Conservation (phyloP, 92 coral and sea anemone species). For the Scolanthus callimorphus region DNA sequence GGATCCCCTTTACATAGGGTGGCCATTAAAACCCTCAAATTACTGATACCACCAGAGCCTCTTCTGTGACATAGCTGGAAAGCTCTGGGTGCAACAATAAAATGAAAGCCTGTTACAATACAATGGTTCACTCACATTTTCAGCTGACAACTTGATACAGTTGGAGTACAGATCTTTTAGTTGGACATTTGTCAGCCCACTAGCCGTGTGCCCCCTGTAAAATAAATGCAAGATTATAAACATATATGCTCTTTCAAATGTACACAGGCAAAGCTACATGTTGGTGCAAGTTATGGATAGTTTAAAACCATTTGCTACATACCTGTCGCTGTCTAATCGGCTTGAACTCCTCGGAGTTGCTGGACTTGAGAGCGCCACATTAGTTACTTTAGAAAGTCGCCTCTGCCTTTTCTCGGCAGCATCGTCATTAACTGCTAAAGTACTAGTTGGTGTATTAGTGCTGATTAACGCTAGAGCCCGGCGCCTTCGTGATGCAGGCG, state of each 20-base stretch:
- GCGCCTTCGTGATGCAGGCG: slow-evolving; percentile 77
- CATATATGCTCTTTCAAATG: background rate
- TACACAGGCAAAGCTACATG: background rate
- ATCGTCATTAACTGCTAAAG: slow-evolving; percentile 83
- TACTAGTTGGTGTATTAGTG: slow-evolving; percentile 46
- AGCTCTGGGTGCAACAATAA: no score
- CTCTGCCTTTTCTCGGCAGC: slow-evolving; percentile 86
- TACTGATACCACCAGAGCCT: no score
- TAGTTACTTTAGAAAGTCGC: slow-evolving; percentile 67
- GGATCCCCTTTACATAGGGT: no score
- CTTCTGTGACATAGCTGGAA: no score
- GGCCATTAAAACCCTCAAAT: no score
- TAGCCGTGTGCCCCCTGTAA: slow-evolving; percentile 22
- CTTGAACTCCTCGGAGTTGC: slow-evolving; percentile 87
- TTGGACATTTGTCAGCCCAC: slow-evolving; percentile 78
- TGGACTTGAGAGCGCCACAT: slow-evolving; percentile 82
- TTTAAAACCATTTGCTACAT: background rate
- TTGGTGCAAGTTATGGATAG: background rate
- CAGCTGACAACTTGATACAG: slow-evolving; percentile 88
- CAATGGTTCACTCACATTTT: slow-evolving; percentile 95
- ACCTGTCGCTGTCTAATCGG: slow-evolving; percentile 71
- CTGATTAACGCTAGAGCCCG: slow-evolving; percentile 48
- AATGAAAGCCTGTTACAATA: no score
- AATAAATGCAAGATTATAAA: background rate
- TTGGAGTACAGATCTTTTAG: slow-evolving; percentile 92